These are phyloP conservation scores for Exaiptasia diaphana DNA, from an alignment of 64 coral and sea anemone genomes.

Conservation along the genomic window DNA sequence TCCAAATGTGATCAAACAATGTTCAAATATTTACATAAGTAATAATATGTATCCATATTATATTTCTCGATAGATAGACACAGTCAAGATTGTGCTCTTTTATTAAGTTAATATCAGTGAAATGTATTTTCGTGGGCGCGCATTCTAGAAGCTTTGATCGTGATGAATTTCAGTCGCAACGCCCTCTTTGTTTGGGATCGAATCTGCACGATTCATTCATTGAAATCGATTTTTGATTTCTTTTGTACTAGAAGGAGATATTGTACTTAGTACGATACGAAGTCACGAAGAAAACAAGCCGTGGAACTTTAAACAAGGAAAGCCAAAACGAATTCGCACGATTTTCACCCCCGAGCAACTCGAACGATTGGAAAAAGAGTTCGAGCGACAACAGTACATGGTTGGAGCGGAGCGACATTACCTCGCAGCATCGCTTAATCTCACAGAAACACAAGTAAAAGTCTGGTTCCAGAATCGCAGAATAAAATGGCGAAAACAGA, in stretches of 20 bases:
- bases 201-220: no score
- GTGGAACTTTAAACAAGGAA: slow-evolving; percentile 72
- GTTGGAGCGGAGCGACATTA: slow-evolving; percentile 63
- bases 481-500: slow-evolving; percentile 72
- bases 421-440: slow-evolving; percentile 56
- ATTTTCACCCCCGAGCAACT: slow-evolving; percentile 68
- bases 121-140: no score
- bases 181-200: no score
- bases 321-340: slow-evolving; percentile 64
- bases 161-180: no score
- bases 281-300: slow-evolving; percentile 59
- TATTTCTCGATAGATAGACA: no score
- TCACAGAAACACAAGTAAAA: slow-evolving; percentile 70
- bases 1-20: no score
- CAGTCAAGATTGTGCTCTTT: no score
- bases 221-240: background rate
- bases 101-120: no score
- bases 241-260: slow-evolving; percentile 37
- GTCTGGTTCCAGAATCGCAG: slow-evolving; percentile 69
- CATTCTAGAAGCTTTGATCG: no score
- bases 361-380: slow-evolving; percentile 59
- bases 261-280: slow-evolving; percentile 32
- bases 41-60: no score
- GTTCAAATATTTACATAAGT: no score
- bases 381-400: slow-evolving; percentile 69